Evolutionary conservation across 2,113 vertebrate species (phyloP), one percentile per base, ranked within the genome.

Genomic region (Diadophis punctatus): DNA sequence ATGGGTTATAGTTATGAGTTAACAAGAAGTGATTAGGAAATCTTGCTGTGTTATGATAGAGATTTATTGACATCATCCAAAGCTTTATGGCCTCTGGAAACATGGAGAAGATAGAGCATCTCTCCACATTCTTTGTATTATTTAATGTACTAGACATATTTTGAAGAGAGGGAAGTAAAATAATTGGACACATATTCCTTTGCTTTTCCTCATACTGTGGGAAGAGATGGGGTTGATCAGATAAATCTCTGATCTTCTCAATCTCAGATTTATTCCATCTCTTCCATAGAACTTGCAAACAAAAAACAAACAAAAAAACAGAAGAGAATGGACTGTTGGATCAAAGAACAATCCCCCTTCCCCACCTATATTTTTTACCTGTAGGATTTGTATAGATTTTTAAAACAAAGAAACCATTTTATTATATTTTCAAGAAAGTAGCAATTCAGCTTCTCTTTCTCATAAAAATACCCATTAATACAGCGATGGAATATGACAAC

Each of bases 41-140:
- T 86, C 91, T 91, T 94, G 93, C 93, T 94, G 93, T 49, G 90
- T 93, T 94, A 92, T 89, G 92, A 92, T 95, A 93, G 93, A 93
- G 95, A 94, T 95, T 95, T 96, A 8, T 93, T 94, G 88, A 94
- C 95, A 93, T 96, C 86, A 93, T 95, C 94, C 93, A 93, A 60
- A 95, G 92, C 74, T 90, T 93, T 84, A 93, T 68, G 43, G 87
- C 94, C 93, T 92, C 95, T 94, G 94, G 94, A 96, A 92, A 91
- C 43, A 30, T 46, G 39, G 94, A 94, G 95, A 94, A 92, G 93
- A 92, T 5, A 90, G 91, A 96, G 51, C 93, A 93, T 63, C 87
- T 52, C 90, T 85, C 34, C 39, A 48, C 23, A 60, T 25, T 89
- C 25, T 92, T 85, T 51, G 30, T 25, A 48, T 88, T 52, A 95